phyloP scores from a whole-genome alignment of 2,797 vertebrate genomes.

The Aplochiton taeniatus region DNA sequence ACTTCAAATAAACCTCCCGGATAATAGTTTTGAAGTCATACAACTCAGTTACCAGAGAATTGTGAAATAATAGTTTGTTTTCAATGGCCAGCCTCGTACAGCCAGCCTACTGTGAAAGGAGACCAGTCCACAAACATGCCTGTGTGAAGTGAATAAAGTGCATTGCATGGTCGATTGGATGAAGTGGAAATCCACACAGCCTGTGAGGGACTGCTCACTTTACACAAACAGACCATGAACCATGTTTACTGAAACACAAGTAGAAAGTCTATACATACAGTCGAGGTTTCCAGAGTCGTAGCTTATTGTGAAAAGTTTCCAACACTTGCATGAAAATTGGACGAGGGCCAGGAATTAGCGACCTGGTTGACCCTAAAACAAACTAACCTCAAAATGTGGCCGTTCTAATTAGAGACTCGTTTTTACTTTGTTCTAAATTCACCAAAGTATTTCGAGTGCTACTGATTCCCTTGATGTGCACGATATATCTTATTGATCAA shows the following conservation, averaged over 20 bases:
- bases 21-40: no score
- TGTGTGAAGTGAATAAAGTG: no score
- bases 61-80: no score
- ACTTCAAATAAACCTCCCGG: no score
- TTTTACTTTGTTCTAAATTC: neutral
- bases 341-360: neutral
- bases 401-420: neutral
- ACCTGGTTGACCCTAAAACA: neutral
- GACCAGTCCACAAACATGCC: no score
- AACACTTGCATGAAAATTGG: conserved; percentile 36
- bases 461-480: no score
- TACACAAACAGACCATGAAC: neutral
- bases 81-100: no score
- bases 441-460: no score
- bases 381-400: neutral
- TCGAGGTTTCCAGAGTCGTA: conserved; percentile 33
- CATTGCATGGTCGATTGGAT: neutral
- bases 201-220: neutral
- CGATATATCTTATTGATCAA: no score
- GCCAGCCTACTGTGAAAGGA: no score
- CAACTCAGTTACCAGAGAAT: no score
- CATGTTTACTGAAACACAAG: conserved; percentile 1
- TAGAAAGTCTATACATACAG: conserved; percentile 34
- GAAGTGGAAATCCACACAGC: neutral
- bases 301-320: conserved; percentile 8